A percentile compares a stretch with the other conserved stretches of the same genome.
These are phyloP conservation scores for Delichon dasypus DNA, from an alignment of 2,797 vertebrate species.

Conservation along the genomic window DNA sequence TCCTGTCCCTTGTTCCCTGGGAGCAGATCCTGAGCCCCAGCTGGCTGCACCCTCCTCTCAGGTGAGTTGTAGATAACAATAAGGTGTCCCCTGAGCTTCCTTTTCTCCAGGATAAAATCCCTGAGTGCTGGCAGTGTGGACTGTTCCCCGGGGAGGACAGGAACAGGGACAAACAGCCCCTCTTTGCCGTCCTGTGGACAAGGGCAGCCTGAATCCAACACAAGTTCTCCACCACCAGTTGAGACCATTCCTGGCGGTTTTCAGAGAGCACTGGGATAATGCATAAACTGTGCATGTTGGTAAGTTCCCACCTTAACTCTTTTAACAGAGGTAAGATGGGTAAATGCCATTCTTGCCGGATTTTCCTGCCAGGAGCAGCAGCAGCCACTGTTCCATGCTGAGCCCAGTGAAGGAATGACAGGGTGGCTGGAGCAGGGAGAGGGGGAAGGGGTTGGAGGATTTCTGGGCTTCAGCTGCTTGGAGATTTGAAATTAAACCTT, in stretches of 20 bases:
- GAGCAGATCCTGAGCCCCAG: not conserved
- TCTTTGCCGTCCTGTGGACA: not conserved
- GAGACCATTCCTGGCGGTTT: not conserved
- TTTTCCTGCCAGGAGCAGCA: not conserved
- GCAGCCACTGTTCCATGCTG: accelerated
- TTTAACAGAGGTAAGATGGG: not conserved
- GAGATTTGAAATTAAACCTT: not conserved
- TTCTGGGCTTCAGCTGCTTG: not conserved
- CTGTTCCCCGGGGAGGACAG: not conserved
- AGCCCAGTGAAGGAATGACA: not conserved
- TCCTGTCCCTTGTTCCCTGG: not conserved
- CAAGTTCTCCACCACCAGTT: accelerated
- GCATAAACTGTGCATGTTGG: accelerated
- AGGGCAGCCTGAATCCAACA: not conserved
- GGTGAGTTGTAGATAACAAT: not conserved
- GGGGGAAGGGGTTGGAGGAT: not conserved
- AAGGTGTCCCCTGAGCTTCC: accelerated
- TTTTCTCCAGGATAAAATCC: not conserved
- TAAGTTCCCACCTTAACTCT: not conserved
- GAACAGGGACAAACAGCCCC: not conserved
- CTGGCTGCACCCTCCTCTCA: not conserved
- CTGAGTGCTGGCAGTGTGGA: not conserved
- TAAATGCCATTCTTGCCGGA: not conserved
- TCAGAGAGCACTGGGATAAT: not conserved
- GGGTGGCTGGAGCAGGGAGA: not conserved